phyloP scores from a whole-genome alignment of 2,113 vertebrate genomes.

The Varanus komodoensis region DNA sequence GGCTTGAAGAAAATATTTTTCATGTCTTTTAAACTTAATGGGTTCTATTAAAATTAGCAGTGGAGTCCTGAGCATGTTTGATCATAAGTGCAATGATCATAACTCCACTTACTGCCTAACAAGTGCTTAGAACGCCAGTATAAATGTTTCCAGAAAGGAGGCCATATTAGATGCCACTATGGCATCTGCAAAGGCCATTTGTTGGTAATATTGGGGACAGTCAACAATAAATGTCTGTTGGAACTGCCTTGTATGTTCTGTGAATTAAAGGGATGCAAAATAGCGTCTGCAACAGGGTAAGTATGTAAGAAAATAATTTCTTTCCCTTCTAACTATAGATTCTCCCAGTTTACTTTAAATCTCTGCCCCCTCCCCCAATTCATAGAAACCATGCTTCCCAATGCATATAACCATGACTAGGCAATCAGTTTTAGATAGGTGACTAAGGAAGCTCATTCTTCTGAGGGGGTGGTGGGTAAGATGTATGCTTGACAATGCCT shows the following conservation, averaged over 20 bases:
- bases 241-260: neutral
- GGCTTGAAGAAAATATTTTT: neutral
- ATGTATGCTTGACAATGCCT: neutral
- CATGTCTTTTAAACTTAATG: neutral
- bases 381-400: too few species aligned
- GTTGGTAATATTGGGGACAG: too few species aligned
- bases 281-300: too few species aligned
- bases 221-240: neutral
- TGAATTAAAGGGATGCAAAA: neutral
- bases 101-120: neutral
- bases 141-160: neutral
- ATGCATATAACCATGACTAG: too few species aligned
- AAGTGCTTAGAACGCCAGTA: neutral
- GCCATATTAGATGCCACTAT: neutral
- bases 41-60: neutral
- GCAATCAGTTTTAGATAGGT: too few species aligned
- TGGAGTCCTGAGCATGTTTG: neutral
- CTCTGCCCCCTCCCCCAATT: too few species aligned
- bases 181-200: neutral
- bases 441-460: too few species aligned
- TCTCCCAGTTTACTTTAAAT: neutral
- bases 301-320: neutral
- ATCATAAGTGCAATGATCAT: neutral
- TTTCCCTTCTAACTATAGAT: neutral
- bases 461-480: neutral